Evolutionary conservation across 1,140 invertebrate species (phyloP).

Genomic region (Trissolcus basalis): DNA sequence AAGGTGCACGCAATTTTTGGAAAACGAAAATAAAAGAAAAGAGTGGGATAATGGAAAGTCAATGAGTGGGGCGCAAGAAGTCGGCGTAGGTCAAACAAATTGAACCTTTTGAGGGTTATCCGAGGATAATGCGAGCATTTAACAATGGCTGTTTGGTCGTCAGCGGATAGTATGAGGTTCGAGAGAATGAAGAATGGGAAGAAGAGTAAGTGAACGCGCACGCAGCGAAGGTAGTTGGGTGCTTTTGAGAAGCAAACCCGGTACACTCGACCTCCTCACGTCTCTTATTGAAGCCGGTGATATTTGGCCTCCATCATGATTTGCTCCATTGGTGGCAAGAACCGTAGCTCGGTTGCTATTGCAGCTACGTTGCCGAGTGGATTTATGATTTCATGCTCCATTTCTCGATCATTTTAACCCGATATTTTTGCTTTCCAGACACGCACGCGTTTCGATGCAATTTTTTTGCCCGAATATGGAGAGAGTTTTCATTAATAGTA

Average conservation of each 20-base stretch:
- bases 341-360: conserved; percentile 45
- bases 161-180: conserved; percentile 43
- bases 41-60: conserved; percentile 36
- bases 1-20: neutral
- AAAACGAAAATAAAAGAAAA: conserved; percentile 10
- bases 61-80: conserved; percentile 40
- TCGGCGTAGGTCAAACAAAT: conserved; percentile 62
- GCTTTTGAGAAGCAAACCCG: conserved; percentile 52
- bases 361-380: conserved; percentile 51
- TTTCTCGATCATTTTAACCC: conserved; percentile 57
- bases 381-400: conserved; percentile 65
- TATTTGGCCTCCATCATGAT: conserved; percentile 62
- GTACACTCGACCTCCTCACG: conserved; percentile 59
- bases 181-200: conserved; percentile 46
- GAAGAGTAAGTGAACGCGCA: conserved; percentile 34
- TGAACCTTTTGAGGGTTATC: conserved; percentile 65
- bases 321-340: conserved; percentile 53
- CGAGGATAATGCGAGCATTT: conserved; percentile 64
- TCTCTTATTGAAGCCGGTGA: conserved; percentile 64
- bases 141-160: conserved; percentile 64
- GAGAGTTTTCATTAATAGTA: conserved; percentile 47
- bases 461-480: conserved; percentile 28
- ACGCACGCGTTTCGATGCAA: conserved; percentile 50
- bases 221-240: conserved; percentile 34
- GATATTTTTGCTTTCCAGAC: conserved; percentile 59